Evolutionary conservation across 2,888 invertebrate species (phyloP).

Genomic region (Parnassius smintheus): DNA sequence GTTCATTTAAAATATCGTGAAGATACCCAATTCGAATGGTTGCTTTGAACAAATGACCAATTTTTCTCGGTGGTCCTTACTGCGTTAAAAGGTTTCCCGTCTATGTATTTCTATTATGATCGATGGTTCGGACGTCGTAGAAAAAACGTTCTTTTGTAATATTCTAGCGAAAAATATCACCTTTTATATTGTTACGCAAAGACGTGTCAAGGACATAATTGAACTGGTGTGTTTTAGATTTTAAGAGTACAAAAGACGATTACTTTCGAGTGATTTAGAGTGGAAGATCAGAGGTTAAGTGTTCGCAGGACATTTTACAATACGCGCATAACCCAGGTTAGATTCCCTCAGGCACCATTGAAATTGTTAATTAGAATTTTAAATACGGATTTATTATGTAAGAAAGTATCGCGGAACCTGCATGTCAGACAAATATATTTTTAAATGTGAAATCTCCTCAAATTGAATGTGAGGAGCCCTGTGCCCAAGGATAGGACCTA

Average conservation of each 20-base stretch:
- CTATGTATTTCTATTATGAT: constrained; percentile 17
- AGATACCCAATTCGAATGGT: not conserved
- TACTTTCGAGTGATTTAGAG: no score
- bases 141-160: constrained; percentile 9
- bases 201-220: not conserved
- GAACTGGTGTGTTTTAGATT: not conserved
- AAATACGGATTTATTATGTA: no score
- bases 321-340: no score
- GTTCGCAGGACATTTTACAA: no score
- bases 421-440: no score
- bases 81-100: constrained; percentile 15
- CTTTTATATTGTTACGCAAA: constrained; percentile 9
- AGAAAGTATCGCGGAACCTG: no score
- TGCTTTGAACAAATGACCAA: not conserved
- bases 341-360: no score
- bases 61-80: constrained; percentile 1
- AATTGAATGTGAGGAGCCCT: no score
- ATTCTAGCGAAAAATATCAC: constrained; percentile 10
- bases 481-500: no score
- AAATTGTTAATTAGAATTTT: no score
- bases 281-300: no score
- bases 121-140: constrained; percentile 13
- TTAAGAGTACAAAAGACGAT: not conserved
- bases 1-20: not conserved
- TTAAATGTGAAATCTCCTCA: no score